Evolutionary conservation across 2,797 vertebrate species (phyloP).

Genomic region (Psittacula echo): DNA sequence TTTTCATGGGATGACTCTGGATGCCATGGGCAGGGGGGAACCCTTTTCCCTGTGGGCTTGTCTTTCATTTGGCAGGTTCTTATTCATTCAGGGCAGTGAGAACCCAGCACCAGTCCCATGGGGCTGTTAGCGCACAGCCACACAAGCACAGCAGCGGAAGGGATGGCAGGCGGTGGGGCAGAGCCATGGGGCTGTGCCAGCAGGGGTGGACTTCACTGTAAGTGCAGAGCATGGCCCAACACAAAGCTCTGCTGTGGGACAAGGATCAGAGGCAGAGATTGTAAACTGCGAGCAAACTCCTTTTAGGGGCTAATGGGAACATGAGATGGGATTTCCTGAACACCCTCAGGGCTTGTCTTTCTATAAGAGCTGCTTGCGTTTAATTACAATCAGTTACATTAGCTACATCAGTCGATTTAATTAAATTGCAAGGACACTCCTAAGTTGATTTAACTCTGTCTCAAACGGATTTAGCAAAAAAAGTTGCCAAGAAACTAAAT

Average conservation of each 20-base stretch:
- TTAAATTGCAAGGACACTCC: constrained; percentile 69
- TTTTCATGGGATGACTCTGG: not conserved
- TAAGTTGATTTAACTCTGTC: constrained; percentile 67
- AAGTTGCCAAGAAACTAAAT: constrained; percentile 62
- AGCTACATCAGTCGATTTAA: constrained; percentile 66
- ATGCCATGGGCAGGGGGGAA: accelerated
- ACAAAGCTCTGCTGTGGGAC: not conserved
- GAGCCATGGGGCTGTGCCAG: not conserved
- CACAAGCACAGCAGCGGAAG: not conserved
- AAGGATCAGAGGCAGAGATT: not conserved
- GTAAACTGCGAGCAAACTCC: constrained; percentile 3
- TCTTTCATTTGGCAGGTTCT: not conserved
- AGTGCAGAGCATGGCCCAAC: not conserved
- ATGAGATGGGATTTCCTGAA: constrained; percentile 57
- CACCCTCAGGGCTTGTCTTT: constrained; percentile 52
- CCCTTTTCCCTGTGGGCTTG: not conserved
- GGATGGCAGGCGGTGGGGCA: not conserved
- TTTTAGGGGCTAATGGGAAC: constrained; percentile 32
- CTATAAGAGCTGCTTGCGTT: constrained; percentile 48
- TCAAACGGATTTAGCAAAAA: constrained; percentile 66
- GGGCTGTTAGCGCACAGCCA: not conserved
- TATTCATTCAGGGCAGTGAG: not conserved
- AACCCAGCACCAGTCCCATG: not conserved
- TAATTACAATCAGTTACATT: constrained; percentile 71
- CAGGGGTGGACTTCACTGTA: accelerated